A percentile compares a stretch with the other conserved stretches of the same genome.
Evolutionary conservation across 2,113 vertebrate genomes (phyloP).

Genomic region (Origma solitaria): DNA sequence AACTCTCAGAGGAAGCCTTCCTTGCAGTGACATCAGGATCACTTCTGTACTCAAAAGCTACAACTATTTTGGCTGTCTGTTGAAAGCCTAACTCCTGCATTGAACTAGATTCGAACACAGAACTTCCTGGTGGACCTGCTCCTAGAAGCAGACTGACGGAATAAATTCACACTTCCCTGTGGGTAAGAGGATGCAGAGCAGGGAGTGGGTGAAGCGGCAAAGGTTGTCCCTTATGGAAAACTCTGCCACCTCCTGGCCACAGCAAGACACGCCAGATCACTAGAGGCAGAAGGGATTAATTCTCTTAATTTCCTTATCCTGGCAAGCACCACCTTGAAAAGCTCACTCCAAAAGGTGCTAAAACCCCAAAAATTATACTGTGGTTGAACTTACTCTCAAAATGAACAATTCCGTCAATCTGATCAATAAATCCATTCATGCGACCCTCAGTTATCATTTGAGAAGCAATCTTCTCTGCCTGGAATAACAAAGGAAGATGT

Average conservation of each 20-base stretch:
- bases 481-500: neutral
- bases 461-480: slow-evolving; percentile 98
- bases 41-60: neutral
- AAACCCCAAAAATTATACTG: neutral
- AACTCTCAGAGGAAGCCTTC: neutral
- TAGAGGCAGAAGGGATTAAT: neutral
- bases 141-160: neutral
- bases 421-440: slow-evolving; percentile 99
- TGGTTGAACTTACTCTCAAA: slow-evolving; percentile 90
- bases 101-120: neutral
- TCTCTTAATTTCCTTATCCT: neutral
- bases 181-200: neutral
- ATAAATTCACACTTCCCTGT: neutral
- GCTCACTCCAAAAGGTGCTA: neutral
- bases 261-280: rapidly evolving
- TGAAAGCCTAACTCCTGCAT: neutral
- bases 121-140: neutral
- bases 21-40: neutral
- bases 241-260: slow-evolving; percentile 27
- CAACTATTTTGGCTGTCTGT: neutral
- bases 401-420: slow-evolving; percentile 97
- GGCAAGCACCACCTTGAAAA: neutral
- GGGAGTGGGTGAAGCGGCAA: rapidly evolving
- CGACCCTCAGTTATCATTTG: slow-evolving; percentile 99
- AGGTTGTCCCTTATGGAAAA: neutral